Conservation (phyloP, 2,797 vertebrate species). For the Melanotaenia pygmaea region DNA sequence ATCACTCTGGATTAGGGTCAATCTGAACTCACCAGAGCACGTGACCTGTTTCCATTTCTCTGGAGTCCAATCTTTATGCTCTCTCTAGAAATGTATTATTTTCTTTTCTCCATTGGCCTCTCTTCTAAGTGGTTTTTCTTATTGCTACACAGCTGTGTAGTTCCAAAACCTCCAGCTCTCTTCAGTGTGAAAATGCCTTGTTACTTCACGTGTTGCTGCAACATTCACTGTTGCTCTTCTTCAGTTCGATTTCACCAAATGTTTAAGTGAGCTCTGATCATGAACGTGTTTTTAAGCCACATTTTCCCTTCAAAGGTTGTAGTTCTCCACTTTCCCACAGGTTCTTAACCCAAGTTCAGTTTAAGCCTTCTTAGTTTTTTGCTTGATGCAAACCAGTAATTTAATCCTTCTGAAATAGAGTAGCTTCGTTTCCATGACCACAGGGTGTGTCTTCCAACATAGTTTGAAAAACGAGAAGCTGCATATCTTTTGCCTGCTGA, state of each 20-base stretch:
- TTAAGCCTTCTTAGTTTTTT: not conserved
- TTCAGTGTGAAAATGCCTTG: not conserved
- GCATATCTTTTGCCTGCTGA: too few relatives aligned
- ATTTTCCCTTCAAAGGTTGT: not conserved
- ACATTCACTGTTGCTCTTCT: not conserved
- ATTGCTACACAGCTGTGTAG: not conserved
- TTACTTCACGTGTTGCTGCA: not conserved
- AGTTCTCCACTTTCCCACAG: not conserved
- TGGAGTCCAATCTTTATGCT: not conserved
- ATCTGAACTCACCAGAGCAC: too few relatives aligned
- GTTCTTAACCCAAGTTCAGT: not conserved
- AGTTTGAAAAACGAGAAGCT: too few relatives aligned
- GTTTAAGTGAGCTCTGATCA: too few relatives aligned
- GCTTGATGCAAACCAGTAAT: not conserved
- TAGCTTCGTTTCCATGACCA: not conserved
- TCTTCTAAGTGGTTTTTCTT: not conserved
- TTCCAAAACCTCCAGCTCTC: not conserved
- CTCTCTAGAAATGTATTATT: not conserved
- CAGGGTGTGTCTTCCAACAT: not conserved
- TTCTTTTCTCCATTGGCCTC: not conserved
- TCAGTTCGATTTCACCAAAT: not conserved
- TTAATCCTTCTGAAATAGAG: not conserved
- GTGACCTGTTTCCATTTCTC: too few relatives aligned
- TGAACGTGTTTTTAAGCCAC: not conserved
- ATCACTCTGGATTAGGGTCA: not conserved